Evolutionary conservation across 2,797 vertebrate species (phyloP), one percentile per base, ranked within the genome.

Genomic region (Menidia menidia): DNA sequence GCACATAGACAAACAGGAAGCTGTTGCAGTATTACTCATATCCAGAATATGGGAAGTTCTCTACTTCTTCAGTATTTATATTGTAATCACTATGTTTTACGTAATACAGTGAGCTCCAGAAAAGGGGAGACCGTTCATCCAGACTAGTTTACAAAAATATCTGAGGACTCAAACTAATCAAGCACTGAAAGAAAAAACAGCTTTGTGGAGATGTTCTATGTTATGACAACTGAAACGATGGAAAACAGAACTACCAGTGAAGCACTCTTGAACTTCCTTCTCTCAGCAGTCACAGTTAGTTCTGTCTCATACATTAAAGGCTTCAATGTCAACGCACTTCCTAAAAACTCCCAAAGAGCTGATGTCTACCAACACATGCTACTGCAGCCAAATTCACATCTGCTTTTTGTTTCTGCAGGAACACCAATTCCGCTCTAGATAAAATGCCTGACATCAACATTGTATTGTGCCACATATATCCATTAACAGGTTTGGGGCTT

Each of bases 161-260:
- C 25, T 25, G 25, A 25, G 25, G 25, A 25, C 25, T 25, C 25
- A 25, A 25, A 25, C 25, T 25, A 25, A 25, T 25, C 25, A 25
- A 25, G 25, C 25, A 25, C 25, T 16, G 57, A 31, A 56, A 73
- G 8, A 33, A 47, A 41, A 56, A 35, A 64, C 54, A 60, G 13
- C 7, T 33, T 71, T 68, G 50, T 64, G 54, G 54, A 82, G 64
- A 61, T 77, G 68, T 32, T 70, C 19, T 15, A 54, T 35, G 5
- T 65, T 48, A 60, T 44, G 19, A 25, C 25, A 25, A 19, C 39
- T 2, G 16, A 65, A 30, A 65, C 31, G 13, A 47, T 69, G 43
- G 45, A 66, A 31, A 32, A 54, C n/a, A 42, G 41, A 58, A 79
- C 32, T 19, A 58, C 43, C 48, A 47, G 47, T 4, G 43, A 47